Evolutionary conservation across 2,888 invertebrate genomes (phyloP).

Genomic region (Pyralis farinalis): DNA sequence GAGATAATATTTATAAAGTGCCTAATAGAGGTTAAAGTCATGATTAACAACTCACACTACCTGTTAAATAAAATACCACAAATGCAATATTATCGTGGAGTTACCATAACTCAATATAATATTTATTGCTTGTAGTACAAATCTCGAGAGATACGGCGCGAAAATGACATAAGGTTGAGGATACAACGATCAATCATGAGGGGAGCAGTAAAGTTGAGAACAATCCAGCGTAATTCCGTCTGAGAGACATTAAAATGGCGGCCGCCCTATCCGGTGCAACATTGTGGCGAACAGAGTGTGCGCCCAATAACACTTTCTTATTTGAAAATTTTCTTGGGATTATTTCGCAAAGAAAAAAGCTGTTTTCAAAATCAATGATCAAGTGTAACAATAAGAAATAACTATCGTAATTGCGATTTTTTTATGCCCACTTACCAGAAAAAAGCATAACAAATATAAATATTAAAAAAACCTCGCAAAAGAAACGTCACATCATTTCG

Average conservation of each 20-base stretch:
- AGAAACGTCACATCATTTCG: conserved; percentile 35
- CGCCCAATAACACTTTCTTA: conserved; percentile 46
- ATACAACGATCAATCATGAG: conserved; percentile 79
- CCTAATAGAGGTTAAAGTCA: conserved; percentile 13
- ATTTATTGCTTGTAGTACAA: conserved; percentile 71
- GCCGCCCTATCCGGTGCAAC: conserved; percentile 80
- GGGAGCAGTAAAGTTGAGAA: conserved; percentile 77
- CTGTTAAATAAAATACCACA: conserved; percentile 25
- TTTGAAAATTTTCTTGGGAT: conserved; percentile 36
- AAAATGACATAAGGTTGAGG: conserved; percentile 77
- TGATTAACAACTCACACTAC: conserved; percentile 24
- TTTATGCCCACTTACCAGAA: too few relatives aligned
- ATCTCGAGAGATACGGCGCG: conserved; percentile 71
- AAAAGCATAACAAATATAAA: too few relatives aligned
- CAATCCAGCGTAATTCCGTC: conserved; percentile 81
- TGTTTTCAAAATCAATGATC: too few relatives aligned
- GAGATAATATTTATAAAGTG: conserved; percentile 8
- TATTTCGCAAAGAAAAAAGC: too few relatives aligned
- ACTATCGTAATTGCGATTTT: too few relatives aligned
- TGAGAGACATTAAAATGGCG: conserved; percentile 78
- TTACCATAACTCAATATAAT: conserved; percentile 68
- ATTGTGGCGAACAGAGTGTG: conserved; percentile 52
- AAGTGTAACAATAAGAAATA: too few relatives aligned
- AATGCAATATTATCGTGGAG: conserved; percentile 52
- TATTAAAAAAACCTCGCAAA: conserved; percentile 19